Conservation (phyloP, 2,797 vertebrate species). For the Chaenodraco wilsoni region DNA sequence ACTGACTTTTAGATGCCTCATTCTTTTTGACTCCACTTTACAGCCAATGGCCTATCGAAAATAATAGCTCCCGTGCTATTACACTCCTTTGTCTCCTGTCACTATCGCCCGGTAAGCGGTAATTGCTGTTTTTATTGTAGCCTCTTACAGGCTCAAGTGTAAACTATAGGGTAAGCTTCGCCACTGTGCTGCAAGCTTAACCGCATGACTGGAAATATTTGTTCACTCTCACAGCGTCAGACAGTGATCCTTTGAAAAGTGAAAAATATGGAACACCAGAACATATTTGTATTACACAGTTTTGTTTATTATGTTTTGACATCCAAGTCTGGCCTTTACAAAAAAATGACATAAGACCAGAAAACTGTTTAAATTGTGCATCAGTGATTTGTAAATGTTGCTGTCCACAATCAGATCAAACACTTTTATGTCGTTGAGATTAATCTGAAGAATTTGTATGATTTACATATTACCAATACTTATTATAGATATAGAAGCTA, state of each 20-base stretch:
- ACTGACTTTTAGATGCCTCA: slow-evolving; percentile 67
- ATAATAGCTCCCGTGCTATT: slow-evolving; percentile 65
- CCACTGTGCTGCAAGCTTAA: slow-evolving; percentile 55
- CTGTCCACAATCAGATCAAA: slow-evolving; percentile 1
- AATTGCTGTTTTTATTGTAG: slow-evolving; percentile 77
- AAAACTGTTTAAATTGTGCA: slow-evolving; percentile 4
- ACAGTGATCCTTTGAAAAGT: slow-evolving; percentile 21
- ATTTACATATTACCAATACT: background rate
- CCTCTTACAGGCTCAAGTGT: slow-evolving; percentile 72
- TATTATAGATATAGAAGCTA: background rate
- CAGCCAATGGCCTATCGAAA: slow-evolving; percentile 66
- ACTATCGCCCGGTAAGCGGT: slow-evolving; percentile 68
- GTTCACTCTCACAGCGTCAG: slow-evolving; percentile 37
- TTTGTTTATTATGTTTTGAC: slow-evolving; percentile 15
- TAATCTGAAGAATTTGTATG: background rate
- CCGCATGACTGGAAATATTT: slow-evolving; percentile 55
- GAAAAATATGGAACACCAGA: slow-evolving; percentile 12
- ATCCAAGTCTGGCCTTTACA: background rate
- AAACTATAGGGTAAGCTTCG: slow-evolving; percentile 65
- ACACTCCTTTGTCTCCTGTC: slow-evolving; percentile 73
- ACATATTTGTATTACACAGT: slow-evolving; percentile 17
- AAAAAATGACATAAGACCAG: background rate
- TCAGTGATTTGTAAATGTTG: background rate
- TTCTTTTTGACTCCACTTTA: slow-evolving; percentile 73
- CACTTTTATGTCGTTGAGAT: background rate